Base-by-base conservation (phyloP, 2,113 vertebrate genomes). In the Lutjanus erythropterus region DNA sequence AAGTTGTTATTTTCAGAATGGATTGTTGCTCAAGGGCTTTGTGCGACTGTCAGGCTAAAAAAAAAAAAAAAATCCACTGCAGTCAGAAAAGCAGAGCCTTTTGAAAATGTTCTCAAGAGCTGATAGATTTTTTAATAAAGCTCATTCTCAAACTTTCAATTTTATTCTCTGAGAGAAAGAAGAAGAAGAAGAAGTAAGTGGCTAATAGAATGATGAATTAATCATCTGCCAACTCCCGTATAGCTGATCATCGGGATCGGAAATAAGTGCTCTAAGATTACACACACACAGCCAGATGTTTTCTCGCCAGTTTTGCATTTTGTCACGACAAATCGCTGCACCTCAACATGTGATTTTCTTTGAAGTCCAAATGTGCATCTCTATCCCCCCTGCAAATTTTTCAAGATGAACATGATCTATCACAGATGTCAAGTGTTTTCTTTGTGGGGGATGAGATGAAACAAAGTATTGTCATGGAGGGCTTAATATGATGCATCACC, bases 401-500 rank as follows among this genome's bases (percentile, higher is more conserved):
- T 62, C 16, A 52, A 50, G 61, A 77, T 53, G 42, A 82, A 53
- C 35, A 0, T 50, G 74, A 88, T 88, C 68, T 74, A 65, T 83
- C 72, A 53, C 74, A 70, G 49, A 87, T 78, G 71, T 76, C 80
- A 69, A 70, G 53, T 71, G 78, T 76, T 84, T 81, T 71, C 55
- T 84, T 85, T 76, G 81, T 73, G 49, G 47, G 50, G 33, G 42
- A 46, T 71, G 65, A 69, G 85, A 80, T 85, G 76, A 88, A 84
- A 83, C 65, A 86, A 86, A 60, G 72, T 41, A 84, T 84, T 90
- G 77, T 85, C 58, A 2, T 46, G 15, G 77, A 29, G 59, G 69
- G 71, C 59, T 89, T 80, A 67, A 66, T 65, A 81, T 80, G 81
- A 85, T 86, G 78, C 71, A 85, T 60, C 49, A 50, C 47, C 56